Evolutionary conservation across 1,140 invertebrate genomes (phyloP), one percentile per base, ranked within the genome.

Genomic region (Zophobas atratus): DNA sequence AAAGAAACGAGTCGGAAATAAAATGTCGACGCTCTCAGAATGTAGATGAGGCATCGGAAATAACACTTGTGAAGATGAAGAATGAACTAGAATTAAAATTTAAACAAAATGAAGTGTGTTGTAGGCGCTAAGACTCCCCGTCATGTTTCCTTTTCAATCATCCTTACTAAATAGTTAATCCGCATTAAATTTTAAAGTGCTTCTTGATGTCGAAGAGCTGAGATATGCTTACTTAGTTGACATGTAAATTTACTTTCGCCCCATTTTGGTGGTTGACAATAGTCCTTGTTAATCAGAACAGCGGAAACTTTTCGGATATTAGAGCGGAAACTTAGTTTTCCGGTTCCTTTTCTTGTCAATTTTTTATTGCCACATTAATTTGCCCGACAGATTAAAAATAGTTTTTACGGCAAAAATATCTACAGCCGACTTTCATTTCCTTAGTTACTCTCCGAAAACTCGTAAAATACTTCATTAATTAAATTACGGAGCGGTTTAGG

Each of bases 391-490:
- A 67, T 67, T 67, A 67, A 67, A 53, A 67, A 67, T 67, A 67
- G 60, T 67, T 67, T 20, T 67, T 67, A 67, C 33, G 60, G 39
- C 6, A 32, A 67, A 67, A 33, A 67, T 67, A 67, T 67, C 60
- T 46, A 67, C 35, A 67, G 34, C 35, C 60, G 38, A 67, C 38
- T 67, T 67, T 67, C 60, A 67, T 67, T 67, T 67, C 20, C 60
- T 67, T 67, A 67, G 60, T 67, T 67, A n/a, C 38, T 46, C 6
- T 63, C 60, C 43, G 60, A 67, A 67, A 67, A 67, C 38, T 67
- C 60, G 39, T 67, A 67, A 67, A 67, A 67, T 67, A 46, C 60
- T 67, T 67, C 41, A 41, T 67, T 67, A 67, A 67, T 67, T 67
- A 43, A 67, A 43, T 67, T 60, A 60, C 33, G 38, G n/a, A 3